A percentile compares a stretch with the other conserved stretches of the same genome.
Conservation (phyloP, 1,140 invertebrate genomes). For the Caerostris extrusa region DNA sequence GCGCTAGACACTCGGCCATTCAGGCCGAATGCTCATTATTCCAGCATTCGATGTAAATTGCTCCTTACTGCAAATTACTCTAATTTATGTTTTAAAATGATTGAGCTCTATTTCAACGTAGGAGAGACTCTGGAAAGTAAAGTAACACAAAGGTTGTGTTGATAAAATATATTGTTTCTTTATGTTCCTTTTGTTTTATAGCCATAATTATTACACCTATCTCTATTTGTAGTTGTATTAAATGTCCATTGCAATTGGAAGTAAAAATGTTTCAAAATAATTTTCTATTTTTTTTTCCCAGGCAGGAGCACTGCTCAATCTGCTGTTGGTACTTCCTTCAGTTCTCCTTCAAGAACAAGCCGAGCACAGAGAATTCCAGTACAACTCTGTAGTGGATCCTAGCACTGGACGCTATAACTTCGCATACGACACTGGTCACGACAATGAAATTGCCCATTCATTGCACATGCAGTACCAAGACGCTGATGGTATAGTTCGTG, state of each 20-base stretch:
- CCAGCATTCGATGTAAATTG: no score
- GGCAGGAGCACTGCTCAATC: neutral
- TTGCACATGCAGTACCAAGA: constrained; percentile 94
- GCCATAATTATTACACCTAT: no score
- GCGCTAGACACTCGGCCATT: no score
- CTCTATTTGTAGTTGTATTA: neutral
- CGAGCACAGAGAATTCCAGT: constrained; percentile 77
- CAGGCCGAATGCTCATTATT: no score
- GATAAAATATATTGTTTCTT: no score
- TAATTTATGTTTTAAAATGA: no score
- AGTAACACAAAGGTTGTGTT: no score
- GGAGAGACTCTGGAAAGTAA: no score
- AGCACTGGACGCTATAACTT: constrained; percentile 90
- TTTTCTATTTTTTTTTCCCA: neutral
- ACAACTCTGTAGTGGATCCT: constrained; percentile 80
- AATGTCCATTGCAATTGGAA: neutral
- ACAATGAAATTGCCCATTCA: constrained; percentile 84
- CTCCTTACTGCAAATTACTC: no score
- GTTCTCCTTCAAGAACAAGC: constrained; percentile 6
- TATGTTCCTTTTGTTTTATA: no score
- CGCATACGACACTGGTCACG: constrained; percentile 92
- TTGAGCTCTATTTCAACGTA: no score
- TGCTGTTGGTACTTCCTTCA: neutral
- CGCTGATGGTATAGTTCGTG: constrained; percentile 91
- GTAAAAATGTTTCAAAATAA: neutral